A percentile compares a stretch with the other conserved stretches of the same genome.
phyloP scores from a whole-genome alignment of 2,113 vertebrate genomes.

The Prionailurus bengalensis region DNA sequence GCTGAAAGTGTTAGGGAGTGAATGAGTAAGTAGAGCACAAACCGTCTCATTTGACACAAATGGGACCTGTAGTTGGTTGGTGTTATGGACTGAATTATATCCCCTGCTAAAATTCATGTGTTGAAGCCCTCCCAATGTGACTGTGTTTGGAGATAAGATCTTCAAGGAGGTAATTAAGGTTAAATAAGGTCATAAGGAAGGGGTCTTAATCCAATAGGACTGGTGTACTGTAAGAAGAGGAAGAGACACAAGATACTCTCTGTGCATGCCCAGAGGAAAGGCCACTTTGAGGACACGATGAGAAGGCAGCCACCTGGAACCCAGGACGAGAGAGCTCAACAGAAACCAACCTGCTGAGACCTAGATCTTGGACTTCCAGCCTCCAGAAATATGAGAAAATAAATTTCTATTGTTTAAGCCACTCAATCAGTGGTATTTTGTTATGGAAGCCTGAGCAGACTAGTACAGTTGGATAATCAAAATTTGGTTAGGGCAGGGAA shows the following conservation, averaged over 20 bases:
- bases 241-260: not conserved
- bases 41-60: not conserved
- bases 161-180: not conserved
- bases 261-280: not conserved
- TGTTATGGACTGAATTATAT: not conserved
- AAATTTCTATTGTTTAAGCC: not conserved
- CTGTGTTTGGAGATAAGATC: not conserved
- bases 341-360: not conserved
- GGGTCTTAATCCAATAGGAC: not conserved
- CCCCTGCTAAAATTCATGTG: not conserved
- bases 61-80: not conserved
- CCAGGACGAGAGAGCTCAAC: not conserved
- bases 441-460: not conserved
- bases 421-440: not conserved
- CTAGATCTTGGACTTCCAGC: constrained; percentile 5
- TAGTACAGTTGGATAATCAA: not conserved
- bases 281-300: not conserved
- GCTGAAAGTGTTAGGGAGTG: not conserved
- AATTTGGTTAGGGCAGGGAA: not conserved
- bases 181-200: not conserved
- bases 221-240: not conserved
- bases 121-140: not conserved
- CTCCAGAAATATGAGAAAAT: not conserved
- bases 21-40: not conserved
- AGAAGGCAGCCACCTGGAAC: not conserved